Evolutionary conservation across 2,888 invertebrate species (phyloP).

Genomic region (Bembecia ichneumoniformis): DNA sequence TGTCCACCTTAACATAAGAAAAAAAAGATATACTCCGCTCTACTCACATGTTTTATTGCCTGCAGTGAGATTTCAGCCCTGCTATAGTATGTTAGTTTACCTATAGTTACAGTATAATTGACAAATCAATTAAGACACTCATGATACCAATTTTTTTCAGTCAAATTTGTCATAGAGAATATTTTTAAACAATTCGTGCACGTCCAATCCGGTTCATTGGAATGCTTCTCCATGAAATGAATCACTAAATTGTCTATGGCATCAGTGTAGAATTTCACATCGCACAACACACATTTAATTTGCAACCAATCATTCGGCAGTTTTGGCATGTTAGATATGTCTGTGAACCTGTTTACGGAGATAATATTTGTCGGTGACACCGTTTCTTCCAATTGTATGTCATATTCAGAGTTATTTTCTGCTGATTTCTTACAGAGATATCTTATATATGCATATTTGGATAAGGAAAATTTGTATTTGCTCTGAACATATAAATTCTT

Average conservation of each 20-base stretch:
- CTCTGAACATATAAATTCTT: not conserved
- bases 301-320: not conserved
- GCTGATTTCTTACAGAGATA: not conserved
- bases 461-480: not conserved
- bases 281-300: not conserved
- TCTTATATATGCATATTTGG: not conserved
- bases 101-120: no score
- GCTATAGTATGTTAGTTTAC: no score
- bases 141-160: not conserved
- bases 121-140: not conserved
- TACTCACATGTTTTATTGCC: no score
- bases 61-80: no score
- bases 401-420: not conserved
- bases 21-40: no score
- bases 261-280: not conserved
- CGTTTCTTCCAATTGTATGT: not conserved
- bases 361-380: not conserved
- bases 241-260: not conserved
- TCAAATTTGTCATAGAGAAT: not conserved
- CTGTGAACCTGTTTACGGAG: not conserved
- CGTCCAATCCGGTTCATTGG: not conserved
- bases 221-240: not conserved
- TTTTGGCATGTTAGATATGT: not conserved
- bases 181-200: not conserved
- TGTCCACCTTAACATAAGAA: no score